Evolutionary conservation across 2,113 vertebrate species (phyloP), one percentile per base, ranked within the genome.

Genomic region (Oncorhynchus nerka): DNA sequence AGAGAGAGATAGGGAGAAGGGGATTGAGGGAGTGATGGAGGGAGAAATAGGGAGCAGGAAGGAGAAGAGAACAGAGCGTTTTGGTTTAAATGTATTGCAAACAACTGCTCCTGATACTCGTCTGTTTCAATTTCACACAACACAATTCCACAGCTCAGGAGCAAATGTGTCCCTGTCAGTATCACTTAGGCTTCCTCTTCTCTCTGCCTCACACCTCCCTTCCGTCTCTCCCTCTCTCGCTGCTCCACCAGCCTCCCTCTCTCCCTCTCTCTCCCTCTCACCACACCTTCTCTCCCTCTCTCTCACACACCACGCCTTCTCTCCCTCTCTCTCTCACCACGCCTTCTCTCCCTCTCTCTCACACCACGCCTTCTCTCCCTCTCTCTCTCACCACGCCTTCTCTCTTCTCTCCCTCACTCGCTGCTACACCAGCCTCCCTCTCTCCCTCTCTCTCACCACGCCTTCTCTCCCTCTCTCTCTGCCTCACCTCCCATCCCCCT

Each of bases 121-220:
- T 81, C 92, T 87, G 88, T 89, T 92, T 92, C 93, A 91, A 92
- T 92, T 93, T 93, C 91, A 90, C 93, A 93, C 89, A 92, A 90
- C 88, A 90, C 91, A 90, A 89, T 90, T 89, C 90, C 90, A 90
- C 89, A 91, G 83, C 86, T 89, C 88, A 84, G 82, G 80, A 90
- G 91, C 85, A 88, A 94, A 92, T 91, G 90, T 90, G 89, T 92
- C 90, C 88, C 87, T 89, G 93, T 92, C 92, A 90, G 87, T 82
- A 87, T 89, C 89, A 81, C 87, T 93, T 92, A 90, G 80, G 78
- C 80, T 81, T 81, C 75, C 3, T 20, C 78, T 77, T 76, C 79
- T 68, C 79, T 67, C 84, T 67, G 81, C 73, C 81, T 87, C 79
- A 74, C 84, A 86, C 88, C 80, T 81, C 80, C 68, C 66, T 61